phyloP scores from a whole-genome alignment of 2,113 vertebrate species.

The Carettochelys insculpta region DNA sequence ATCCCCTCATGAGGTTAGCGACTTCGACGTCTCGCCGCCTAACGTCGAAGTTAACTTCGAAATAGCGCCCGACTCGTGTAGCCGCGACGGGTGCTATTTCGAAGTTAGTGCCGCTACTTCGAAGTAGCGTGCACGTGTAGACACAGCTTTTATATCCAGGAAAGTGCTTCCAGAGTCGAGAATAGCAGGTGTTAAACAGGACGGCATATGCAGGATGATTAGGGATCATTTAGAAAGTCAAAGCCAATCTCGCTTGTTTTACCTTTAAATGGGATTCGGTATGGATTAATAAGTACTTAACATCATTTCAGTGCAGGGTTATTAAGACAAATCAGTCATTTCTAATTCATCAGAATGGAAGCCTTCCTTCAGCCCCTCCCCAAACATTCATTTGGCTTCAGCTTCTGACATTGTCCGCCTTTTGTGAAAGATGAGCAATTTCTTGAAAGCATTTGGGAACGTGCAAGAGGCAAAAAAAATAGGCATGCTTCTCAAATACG shows the following conservation, averaged over 20 bases:
- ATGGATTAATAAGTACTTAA: neutral
- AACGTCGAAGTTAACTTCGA: no score
- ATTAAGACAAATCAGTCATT: neutral
- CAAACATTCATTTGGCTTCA: neutral
- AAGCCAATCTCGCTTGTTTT: neutral
- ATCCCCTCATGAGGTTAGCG: no score
- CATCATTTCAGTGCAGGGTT: neutral
- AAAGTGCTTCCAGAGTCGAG: neutral
- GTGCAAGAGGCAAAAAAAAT: neutral
- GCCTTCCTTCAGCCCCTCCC: neutral
- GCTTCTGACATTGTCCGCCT: neutral
- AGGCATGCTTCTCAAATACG: neutral
- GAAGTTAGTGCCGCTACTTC: no score
- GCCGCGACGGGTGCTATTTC: no score
- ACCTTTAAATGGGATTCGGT: neutral
- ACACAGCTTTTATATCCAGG: neutral
- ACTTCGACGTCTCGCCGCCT: no score
- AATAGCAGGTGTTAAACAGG: neutral
- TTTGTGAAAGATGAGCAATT: neutral
- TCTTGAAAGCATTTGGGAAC: constrained; percentile 7
- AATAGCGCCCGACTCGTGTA: no score
- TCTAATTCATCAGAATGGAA: neutral
- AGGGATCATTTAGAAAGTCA: neutral
- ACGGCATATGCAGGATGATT: neutral
- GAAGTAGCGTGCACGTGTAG: no score